These are phyloP conservation scores for Cydia amplana DNA, from an alignment of 1,140 invertebrate species.

Conservation along the genomic window DNA sequence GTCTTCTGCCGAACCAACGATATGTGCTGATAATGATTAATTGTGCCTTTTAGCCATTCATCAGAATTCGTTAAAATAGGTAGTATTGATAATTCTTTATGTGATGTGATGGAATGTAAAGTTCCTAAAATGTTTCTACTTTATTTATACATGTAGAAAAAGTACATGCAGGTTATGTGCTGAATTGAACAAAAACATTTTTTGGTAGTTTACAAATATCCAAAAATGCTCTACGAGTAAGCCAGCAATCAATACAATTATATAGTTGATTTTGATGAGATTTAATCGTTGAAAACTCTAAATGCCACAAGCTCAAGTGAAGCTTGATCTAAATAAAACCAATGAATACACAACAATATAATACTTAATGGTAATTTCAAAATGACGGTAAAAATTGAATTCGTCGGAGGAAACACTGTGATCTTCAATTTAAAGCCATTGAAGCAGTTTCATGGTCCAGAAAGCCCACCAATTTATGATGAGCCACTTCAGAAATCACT, in stretches of 20 bases:
- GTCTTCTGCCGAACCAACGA: slow-evolving; percentile 14
- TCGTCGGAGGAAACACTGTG: slow-evolving; percentile 33
- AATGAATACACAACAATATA: not conserved
- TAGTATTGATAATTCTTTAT: not conserved
- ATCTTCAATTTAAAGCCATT: slow-evolving; percentile 58
- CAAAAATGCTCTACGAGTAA: too few relatives aligned
- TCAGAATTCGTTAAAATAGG: slow-evolving; percentile 37
- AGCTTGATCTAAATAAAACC: not conserved
- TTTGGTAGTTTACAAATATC: too few relatives aligned
- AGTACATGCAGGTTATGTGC: too few relatives aligned
- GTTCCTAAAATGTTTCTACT: too few relatives aligned
- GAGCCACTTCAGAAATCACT: slow-evolving; percentile 41
- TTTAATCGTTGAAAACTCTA: too few relatives aligned
- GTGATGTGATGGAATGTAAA: too few relatives aligned
- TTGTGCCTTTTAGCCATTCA: slow-evolving; percentile 55
- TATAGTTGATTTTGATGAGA: too few relatives aligned
- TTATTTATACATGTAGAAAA: too few relatives aligned
- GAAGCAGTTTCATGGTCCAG: slow-evolving; percentile 61
- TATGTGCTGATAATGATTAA: slow-evolving; percentile 67
- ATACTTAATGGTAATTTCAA: not conserved
- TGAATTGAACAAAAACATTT: too few relatives aligned
- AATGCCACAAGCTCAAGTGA: too few relatives aligned
- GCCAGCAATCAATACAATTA: too few relatives aligned
- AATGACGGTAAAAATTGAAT: slow-evolving; percentile 5
- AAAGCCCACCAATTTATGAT: slow-evolving; percentile 46